A percentile compares a stretch with the other conserved stretches of the same genome.
phyloP scores from a whole-genome alignment of 1,140 invertebrate species.

The Camponotus pennsylvanicus region DNA sequence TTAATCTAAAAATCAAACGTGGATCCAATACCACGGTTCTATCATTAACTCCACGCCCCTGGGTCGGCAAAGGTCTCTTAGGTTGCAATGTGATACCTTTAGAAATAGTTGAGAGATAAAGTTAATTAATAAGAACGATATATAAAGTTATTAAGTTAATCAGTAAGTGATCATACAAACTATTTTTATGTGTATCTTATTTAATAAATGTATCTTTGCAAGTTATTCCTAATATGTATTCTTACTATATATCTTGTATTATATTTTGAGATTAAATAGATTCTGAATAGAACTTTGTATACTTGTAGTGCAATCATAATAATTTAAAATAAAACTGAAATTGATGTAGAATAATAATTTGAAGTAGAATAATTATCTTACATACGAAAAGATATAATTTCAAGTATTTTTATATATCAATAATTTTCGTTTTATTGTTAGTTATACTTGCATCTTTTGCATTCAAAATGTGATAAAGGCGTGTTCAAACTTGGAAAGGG shows the following conservation, averaged over 20 bases:
- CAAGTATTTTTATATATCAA: conserved; percentile 11
- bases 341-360: too few relatives aligned
- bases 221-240: conserved; percentile 38
- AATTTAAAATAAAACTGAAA: background rate
- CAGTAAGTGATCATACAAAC: background rate
- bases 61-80: conserved; percentile 91
- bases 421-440: background rate
- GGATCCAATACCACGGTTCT: conserved; percentile 83
- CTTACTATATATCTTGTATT: background rate
- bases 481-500: background rate
- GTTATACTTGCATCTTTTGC: background rate
- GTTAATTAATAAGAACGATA: background rate
- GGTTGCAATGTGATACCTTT: conserved; percentile 91
- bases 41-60: conserved; percentile 89
- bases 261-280: background rate
- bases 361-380: background rate
- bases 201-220: conserved; percentile 59
- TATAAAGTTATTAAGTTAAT: background rate
- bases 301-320: background rate
- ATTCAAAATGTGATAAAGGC: background rate
- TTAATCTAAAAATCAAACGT: conserved; percentile 89
- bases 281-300: background rate
- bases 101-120: conserved; percentile 86
- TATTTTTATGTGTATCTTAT: conserved; percentile 59
- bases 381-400: background rate